These are phyloP conservation scores for Misgurnus mizolepis DNA, from an alignment of 2,113 vertebrate species.

Conservation along the genomic window DNA sequence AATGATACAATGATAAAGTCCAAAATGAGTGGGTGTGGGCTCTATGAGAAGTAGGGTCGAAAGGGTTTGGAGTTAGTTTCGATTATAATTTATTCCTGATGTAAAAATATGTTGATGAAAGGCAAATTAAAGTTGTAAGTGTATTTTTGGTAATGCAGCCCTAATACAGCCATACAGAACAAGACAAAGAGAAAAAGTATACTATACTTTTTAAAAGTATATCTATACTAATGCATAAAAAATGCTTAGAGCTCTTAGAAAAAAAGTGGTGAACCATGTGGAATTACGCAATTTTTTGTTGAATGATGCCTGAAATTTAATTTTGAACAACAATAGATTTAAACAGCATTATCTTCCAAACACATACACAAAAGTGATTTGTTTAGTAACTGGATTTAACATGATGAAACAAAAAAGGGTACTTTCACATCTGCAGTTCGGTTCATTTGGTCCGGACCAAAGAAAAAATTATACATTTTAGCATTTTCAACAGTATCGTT, in stretches of 20 bases:
- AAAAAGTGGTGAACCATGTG: not conserved
- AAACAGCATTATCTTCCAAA: not conserved
- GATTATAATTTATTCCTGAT: not conserved
- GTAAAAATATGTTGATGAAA: not conserved
- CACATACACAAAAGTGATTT: not conserved
- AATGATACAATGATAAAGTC: not conserved
- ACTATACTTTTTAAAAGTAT: too few species aligned
- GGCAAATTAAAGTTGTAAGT: not conserved
- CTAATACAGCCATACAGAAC: not conserved
- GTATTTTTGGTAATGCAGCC: not conserved
- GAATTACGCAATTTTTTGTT: not conserved
- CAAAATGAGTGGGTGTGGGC: not conserved
- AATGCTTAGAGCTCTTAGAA: too few species aligned
- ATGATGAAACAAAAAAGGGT: too few species aligned
- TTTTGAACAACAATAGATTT: not conserved
- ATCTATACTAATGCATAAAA: too few species aligned
- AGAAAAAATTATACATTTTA: too few species aligned
- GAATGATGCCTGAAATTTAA: not conserved
- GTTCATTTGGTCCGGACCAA: too few species aligned
- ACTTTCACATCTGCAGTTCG: too few species aligned
- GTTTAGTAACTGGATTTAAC: too few species aligned
- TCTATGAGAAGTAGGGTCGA: slow-evolving; percentile 4
- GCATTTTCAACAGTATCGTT: too few species aligned
- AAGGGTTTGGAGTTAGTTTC: not conserved
- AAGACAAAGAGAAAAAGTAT: too few species aligned